These are phyloP conservation scores for Acomys russatus DNA, from an alignment of 2,797 vertebrate genomes.

Conservation along the genomic window DNA sequence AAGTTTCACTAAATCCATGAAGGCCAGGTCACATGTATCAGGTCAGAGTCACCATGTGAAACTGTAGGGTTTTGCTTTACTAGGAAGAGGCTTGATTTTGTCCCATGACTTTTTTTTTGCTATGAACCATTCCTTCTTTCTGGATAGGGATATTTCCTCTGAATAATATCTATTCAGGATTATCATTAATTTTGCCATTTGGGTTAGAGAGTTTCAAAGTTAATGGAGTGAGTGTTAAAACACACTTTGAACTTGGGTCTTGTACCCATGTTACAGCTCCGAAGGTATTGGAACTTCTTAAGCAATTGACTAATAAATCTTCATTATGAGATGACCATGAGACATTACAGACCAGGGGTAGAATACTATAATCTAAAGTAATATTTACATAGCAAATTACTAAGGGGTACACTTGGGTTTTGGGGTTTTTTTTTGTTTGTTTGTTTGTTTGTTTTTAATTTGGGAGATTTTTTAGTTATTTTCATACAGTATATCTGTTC, in stretches of 20 bases:
- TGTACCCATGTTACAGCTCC: not conserved
- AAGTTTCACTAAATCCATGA: not conserved
- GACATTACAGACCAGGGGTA: not conserved
- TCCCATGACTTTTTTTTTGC: not conserved
- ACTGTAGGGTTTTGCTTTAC: not conserved
- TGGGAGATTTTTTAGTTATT: not conserved
- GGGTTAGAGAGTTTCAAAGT: not conserved
- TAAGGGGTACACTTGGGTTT: too few relatives aligned
- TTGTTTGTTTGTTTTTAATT: not conserved
- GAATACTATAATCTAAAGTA: not conserved
- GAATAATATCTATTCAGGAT: too few relatives aligned
- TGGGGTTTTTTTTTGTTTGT: not conserved
- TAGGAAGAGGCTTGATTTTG: not conserved
- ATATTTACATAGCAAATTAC: not conserved
- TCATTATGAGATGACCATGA: not conserved
- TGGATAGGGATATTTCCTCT: too few relatives aligned
- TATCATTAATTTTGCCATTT: not conserved
- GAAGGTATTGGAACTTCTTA: not conserved
- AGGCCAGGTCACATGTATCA: not conserved
- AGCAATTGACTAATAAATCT: not conserved
- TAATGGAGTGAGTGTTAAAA: not conserved
- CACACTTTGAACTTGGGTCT: not conserved
- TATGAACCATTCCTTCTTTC: too few relatives aligned
- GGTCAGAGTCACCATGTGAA: not conserved
- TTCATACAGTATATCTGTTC: not conserved